These are phyloP conservation scores for Vipera ursinii DNA, from an alignment of 2,797 vertebrate species.

Conservation along the genomic window DNA sequence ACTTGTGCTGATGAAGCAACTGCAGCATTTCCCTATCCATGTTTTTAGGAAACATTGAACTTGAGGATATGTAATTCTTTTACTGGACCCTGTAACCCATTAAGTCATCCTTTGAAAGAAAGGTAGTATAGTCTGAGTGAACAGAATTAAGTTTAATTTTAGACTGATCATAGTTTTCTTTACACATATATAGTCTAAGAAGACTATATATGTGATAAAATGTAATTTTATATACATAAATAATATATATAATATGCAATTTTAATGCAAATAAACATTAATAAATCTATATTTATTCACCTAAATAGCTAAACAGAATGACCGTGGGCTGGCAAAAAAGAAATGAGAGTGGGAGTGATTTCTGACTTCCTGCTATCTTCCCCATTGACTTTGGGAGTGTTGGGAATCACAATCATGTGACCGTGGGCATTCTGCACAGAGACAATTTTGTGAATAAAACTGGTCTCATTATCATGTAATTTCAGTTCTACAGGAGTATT, in stretches of 20 bases:
- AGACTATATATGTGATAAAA: neutral
- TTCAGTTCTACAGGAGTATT: neutral
- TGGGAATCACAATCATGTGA: neutral
- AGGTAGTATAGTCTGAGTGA: neutral
- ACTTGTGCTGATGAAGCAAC: neutral
- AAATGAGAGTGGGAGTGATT: too few species aligned
- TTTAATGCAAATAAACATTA: too few species aligned
- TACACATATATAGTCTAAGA: neutral
- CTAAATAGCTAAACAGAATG: too few species aligned
- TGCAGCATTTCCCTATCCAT: neutral
- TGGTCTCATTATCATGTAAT: neutral
- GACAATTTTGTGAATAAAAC: neutral
- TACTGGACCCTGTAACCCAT: neutral
- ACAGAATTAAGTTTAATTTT: neutral
- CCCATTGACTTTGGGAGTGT: too few species aligned
- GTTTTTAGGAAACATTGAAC: neutral
- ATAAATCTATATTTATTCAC: too few species aligned
- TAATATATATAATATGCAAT: too few species aligned
- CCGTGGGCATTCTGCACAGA: neutral
- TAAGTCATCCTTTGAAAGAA: neutral
- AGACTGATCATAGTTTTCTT: neutral
- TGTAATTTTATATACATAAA: too few species aligned
- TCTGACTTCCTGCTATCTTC: too few species aligned
- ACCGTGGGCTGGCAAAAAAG: too few species aligned
- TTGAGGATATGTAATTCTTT: neutral